Evolutionary conservation across 2,113 vertebrate genomes (phyloP).

Genomic region (Dasyurus viverrinus): DNA sequence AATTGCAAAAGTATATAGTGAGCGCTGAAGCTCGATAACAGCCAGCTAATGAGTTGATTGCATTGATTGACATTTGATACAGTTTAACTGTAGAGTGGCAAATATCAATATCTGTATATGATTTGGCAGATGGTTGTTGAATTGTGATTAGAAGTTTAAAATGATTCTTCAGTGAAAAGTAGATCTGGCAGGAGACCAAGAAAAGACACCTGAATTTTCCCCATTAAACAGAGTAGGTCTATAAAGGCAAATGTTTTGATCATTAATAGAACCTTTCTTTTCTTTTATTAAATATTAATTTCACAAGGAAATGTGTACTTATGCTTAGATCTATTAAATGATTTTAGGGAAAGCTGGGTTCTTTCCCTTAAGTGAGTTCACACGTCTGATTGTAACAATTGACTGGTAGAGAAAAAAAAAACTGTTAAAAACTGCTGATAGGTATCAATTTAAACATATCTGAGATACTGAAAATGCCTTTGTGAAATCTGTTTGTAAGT

Average conservation of each 20-base stretch:
- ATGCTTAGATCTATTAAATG: conserved; percentile 58
- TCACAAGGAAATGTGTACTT: conserved; percentile 73
- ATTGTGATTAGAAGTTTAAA: conserved; percentile 71
- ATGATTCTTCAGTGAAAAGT: conserved; percentile 56
- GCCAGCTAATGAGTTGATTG: conserved; percentile 80
- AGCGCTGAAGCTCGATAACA: conserved; percentile 69
- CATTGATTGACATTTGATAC: conserved; percentile 79
- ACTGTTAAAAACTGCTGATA: conserved; percentile 53
- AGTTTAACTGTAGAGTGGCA: conserved; percentile 76
- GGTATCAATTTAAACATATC: conserved; percentile 39
- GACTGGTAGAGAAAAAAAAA: conserved; percentile 52
- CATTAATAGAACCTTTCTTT: conserved; percentile 64
- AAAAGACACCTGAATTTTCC: conserved; percentile 35
- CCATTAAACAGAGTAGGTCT: conserved; percentile 63
- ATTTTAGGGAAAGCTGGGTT: conserved; percentile 52
- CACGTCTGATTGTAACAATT: conserved; percentile 59
- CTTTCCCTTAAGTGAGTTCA: conserved; percentile 65
- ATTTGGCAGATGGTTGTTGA: conserved; percentile 68
- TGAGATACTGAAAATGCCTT: conserved; percentile 1
- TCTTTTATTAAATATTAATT: conserved; percentile 70
- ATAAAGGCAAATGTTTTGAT: conserved; percentile 72
- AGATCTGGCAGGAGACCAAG: conserved; percentile 58
- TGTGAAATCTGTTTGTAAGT: conserved; percentile 48
- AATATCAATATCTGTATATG: conserved; percentile 74
- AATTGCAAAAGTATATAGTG: conserved; percentile 60